Evolutionary conservation across 92 coral and sea anemone species (phyloP), one percentile per base, ranked within the genome.

Genomic region (Zoanthus solanderi): DNA sequence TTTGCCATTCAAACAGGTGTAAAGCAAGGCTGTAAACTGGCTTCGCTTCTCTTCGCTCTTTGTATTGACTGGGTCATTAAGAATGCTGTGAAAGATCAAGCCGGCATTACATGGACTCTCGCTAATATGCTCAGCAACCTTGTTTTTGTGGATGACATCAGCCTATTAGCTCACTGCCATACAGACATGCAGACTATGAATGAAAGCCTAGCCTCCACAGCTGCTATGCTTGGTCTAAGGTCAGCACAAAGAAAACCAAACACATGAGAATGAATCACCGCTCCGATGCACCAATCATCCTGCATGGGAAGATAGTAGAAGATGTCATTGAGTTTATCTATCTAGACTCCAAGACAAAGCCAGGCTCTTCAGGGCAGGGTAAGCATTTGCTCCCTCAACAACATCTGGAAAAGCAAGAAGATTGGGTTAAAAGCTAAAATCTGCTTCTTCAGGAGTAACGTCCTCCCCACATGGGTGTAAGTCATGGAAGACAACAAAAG

Each of bases 231-330:
- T 68, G 73, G 42, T 18, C 73, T 8, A 68, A 28, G 42, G n/a
- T 68, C 73, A 68, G 42, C 73, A 28, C 73, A 30, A 68, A 63
- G 47, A 80, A 80, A 80, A 63, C 52, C 85, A 80, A 80, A 32
- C 50, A 29, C 72, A 60, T 23, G 23, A 23, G 23, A 23, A 23
- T 23, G 23, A 23, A 23, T 23, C 23, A 23, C 23, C 23, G 23
- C 23, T 42, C 30, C 73, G 63, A 63, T 63, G 75, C 32, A 37
- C 9, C 85, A 58, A 54, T 31, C 12, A 73, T 18, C 72, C 60
- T 80, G 72, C 17, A 13, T 54, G 48, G 29, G 9, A 56, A 60
- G 52, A 30, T 29, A 56, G 18, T 61, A 17, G 74, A 80, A 80
- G 29, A 80, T 13, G 85, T 31, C 53, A 52, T 34, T 7, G 47